Percentiles rank a stretch among this genome's conserved stretches.
Evolutionary conservation across 2,888 invertebrate species (phyloP).

Genomic region (Macrosiphum euphorbiae): DNA sequence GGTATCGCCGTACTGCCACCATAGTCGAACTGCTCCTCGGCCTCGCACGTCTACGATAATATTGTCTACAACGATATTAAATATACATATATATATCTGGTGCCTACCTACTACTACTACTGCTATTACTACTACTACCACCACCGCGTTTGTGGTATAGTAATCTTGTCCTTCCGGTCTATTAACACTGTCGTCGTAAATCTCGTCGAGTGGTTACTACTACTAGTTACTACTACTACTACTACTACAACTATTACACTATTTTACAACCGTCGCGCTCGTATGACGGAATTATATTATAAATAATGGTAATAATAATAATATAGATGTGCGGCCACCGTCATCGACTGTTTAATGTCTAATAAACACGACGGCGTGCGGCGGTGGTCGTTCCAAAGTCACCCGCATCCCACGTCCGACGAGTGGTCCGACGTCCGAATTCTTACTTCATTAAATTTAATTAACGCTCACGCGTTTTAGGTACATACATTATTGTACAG

Average conservation of each 20-base stretch:
- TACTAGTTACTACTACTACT: not conserved
- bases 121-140: not conserved
- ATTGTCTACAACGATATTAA: not conserved
- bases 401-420: slow-evolving; percentile 15
- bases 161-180: slow-evolving; percentile 40
- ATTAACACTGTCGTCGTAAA: slow-evolving; percentile 49
- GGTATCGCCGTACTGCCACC: not conserved
- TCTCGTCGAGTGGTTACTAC: slow-evolving; percentile 29
- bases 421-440: slow-evolving; percentile 6
- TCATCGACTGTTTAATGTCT: slow-evolving; percentile 10
- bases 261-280: not conserved
- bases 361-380: not conserved
- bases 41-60: not conserved
- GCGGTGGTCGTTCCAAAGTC: slow-evolving; percentile 6
- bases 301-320: slow-evolving; percentile 20
- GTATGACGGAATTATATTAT: not conserved
- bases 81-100: too few relatives aligned
- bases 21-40: not conserved
- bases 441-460: slow-evolving; percentile 53
- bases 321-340: not conserved
- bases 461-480: slow-evolving; percentile 32
- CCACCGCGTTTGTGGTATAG: not conserved
- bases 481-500: not conserved
- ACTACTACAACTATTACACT: not conserved
- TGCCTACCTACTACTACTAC: not conserved